These are phyloP conservation scores for Koerneria pararmatus DNA, from an alignment of 2,888 invertebrate genomes.

Conservation along the genomic window DNA sequence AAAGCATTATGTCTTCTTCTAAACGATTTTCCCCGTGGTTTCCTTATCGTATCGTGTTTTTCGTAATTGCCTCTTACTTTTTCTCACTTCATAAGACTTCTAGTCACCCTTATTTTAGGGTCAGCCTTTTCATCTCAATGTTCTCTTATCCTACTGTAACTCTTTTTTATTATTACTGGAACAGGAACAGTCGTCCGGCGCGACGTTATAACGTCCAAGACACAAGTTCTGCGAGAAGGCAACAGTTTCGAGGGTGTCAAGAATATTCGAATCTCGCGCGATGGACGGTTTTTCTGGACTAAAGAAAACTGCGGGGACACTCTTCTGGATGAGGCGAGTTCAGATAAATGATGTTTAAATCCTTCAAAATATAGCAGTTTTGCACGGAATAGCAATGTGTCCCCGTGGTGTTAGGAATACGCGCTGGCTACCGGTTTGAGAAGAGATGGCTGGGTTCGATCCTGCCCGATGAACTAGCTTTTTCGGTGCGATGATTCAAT, in stretches of 20 bases:
- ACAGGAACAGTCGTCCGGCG: conserved; percentile 13
- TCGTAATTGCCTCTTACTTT: not conserved
- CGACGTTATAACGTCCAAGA: conserved; percentile 16
- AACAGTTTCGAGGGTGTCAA: no score
- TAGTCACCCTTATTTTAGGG: not conserved
- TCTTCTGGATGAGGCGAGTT: conserved; percentile 14
- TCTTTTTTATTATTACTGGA: no score
- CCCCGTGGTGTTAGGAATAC: no score
- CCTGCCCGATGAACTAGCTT: not conserved
- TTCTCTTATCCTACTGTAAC: conserved; percentile 9
- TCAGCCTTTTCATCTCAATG: not conserved
- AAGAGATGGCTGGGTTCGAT: no score
- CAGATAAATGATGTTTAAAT: no score
- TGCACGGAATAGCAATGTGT: no score
- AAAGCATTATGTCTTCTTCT: no score
- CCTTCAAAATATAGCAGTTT: no score
- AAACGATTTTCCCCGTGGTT: no score
- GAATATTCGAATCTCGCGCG: conserved; percentile 15
- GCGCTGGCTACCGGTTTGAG: no score
- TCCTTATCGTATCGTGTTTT: not conserved
- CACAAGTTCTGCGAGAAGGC: conserved; percentile 17
- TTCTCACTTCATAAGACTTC: not conserved
- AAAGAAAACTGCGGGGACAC: conserved; percentile 21
- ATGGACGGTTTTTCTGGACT: conserved; percentile 15
- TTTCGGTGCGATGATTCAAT: no score